Evolutionary conservation across 2,797 vertebrate genomes (phyloP), one percentile per base, ranked within the genome.

Genomic region (Pyrocephalus nanus): DNA sequence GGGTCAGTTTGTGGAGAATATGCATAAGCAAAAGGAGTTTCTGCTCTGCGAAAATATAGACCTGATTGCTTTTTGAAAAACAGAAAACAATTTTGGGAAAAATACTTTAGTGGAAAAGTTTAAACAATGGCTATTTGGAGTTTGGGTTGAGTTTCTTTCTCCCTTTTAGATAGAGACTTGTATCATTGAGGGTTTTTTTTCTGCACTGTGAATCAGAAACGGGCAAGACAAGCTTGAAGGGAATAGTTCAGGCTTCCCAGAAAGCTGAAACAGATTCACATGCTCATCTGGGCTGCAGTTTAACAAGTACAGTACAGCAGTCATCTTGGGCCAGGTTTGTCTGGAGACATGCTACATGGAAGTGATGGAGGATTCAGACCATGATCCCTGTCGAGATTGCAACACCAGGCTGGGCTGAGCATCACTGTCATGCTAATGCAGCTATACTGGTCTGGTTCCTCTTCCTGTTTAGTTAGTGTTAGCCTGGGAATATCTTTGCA

Each of bases 261-360:
- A 53, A 80, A 82, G 16, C 45, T 74, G 47, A 51, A 74, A 72
- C 2, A 60, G 11, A 40, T 55, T 81, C 32, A 34, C 18, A 19
- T 38, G 16, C 8, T 92, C 25, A n/a, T n/a, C 27, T 55, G 58
- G 54, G 50, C 20, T 88, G 43, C 61, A 50, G 34, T 91, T 83
- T 74, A 60, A 54, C 19, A n/a, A 76, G 29, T 18, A 42, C 29
- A 84, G 47, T 45, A 38, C 25, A 66, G 18, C 36, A 91, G 74
- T 6, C 72, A 42, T 18, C 22, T 55, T 48, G 40, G 43, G 42
- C n/a, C 16, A 47, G n/a, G 8, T 88, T 88, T 86, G 19, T 40
- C 25, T 86, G n/a, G 36, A 78, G 91, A 47, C 12, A 32, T 7
- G 8, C 3, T 51, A 1, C 0, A 0, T 69, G 43, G 21, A 92